Evolutionary conservation across 2,113 vertebrate genomes (phyloP).

Genomic region (Panurus biarmicus): DNA sequence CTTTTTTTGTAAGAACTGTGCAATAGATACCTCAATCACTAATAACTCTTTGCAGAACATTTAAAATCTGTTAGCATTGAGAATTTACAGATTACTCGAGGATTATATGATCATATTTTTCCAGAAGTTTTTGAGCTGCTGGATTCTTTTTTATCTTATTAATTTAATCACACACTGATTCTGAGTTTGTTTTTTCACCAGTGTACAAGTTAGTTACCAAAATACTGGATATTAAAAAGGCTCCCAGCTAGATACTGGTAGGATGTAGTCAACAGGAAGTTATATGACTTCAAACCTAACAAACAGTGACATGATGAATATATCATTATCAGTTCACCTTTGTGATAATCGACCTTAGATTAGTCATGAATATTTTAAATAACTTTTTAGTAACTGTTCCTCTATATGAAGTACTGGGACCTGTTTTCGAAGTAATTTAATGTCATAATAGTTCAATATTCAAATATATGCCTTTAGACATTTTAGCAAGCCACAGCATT

Average conservation of each 20-base stretch:
- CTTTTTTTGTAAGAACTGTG: background rate
- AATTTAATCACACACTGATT: background rate
- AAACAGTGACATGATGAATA: background rate
- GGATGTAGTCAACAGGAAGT: background rate
- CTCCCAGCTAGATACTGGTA: background rate
- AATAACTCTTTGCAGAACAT: background rate
- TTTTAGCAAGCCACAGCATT: background rate
- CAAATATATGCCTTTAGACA: background rate
- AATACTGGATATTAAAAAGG: background rate
- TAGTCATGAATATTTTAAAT: background rate
- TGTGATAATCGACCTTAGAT: background rate
- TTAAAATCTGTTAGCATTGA: background rate
- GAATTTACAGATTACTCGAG: background rate
- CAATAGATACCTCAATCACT: background rate
- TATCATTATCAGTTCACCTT: background rate
- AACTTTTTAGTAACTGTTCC: background rate
- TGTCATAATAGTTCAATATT: background rate
- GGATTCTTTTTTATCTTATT: background rate
- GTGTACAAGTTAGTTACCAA: background rate
- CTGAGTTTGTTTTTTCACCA: background rate
- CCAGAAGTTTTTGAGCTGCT: background rate
- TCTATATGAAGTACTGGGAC: background rate
- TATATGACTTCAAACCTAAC: background rate
- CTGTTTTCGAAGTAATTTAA: background rate
- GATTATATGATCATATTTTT: background rate